Conservation (phyloP, 2,113 vertebrate genomes). For the cattle (Bos taurus) region DNA sequence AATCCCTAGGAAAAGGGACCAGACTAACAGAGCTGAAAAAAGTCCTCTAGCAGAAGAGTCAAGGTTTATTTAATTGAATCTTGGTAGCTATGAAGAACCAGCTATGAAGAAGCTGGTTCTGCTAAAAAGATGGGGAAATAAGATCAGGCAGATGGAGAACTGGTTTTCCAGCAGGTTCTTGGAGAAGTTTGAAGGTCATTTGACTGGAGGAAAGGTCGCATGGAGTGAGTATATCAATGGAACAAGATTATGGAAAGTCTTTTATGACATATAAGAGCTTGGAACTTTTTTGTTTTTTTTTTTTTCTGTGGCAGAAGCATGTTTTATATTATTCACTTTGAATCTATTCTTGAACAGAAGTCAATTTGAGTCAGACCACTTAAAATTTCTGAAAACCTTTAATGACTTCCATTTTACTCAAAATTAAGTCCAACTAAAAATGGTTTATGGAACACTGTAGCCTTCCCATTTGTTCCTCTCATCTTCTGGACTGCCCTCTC, state of each 20-base stretch:
- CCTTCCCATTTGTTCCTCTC: not conserved
- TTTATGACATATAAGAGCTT: not conserved
- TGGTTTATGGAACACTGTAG: no score
- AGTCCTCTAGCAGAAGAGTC: not conserved
- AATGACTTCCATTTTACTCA: not conserved
- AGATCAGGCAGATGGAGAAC: accelerated
- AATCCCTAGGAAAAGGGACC: not conserved
- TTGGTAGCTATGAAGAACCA: not conserved
- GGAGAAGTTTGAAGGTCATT: not conserved
- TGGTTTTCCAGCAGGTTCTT: accelerated
- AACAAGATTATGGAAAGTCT: not conserved
- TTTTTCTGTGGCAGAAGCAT: not conserved
- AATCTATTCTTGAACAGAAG: not conserved
- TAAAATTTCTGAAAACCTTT: not conserved
- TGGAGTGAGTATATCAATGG: accelerated
- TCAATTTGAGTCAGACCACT: not conserved
- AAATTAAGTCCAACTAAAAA: not conserved
- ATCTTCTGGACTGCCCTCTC: not conserved
- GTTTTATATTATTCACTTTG: not conserved
- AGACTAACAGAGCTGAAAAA: not conserved
- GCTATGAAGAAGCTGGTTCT: not conserved
- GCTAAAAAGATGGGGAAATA: not conserved
- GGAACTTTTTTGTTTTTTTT: not conserved
- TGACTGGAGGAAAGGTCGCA: not conserved
- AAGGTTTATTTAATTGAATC: not conserved